A percentile compares a stretch with the other conserved stretches of the same genome.
Conservation (phyloP, 2,888 invertebrate species). For the Nysson spinosus region DNA sequence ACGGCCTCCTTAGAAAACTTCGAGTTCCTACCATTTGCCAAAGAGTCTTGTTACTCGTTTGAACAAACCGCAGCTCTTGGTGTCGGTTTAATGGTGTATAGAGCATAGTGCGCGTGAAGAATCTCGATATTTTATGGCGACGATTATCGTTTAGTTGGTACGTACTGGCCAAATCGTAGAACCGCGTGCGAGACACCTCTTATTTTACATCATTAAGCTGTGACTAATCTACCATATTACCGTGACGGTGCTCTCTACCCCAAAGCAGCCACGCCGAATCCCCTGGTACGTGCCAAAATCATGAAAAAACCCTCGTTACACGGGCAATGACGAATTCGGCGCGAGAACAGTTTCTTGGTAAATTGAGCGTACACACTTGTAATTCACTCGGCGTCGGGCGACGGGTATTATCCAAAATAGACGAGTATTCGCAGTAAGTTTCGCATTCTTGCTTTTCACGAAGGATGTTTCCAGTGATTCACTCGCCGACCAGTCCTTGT, state of each 20-base stretch:
- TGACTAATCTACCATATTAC: slow-evolving; percentile 57
- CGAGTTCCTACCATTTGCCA: slow-evolving; percentile 25
- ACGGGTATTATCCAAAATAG: too few species aligned
- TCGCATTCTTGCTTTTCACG: too few species aligned
- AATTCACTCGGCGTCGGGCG: background rate
- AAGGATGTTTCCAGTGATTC: too few species aligned
- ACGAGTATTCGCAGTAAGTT: too few species aligned
- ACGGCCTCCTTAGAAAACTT: slow-evolving; percentile 13
- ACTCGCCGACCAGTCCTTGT: too few species aligned
- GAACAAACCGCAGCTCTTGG: slow-evolving; percentile 47
- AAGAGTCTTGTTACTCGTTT: slow-evolving; percentile 45
- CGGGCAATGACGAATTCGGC: slow-evolving; percentile 29
- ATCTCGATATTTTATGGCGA: slow-evolving; percentile 58
- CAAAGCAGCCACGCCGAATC: slow-evolving; percentile 25
- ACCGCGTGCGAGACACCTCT: slow-evolving; percentile 35
- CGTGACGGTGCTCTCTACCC: slow-evolving; percentile 46
- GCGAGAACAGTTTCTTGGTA: slow-evolving; percentile 35
- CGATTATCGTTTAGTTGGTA: slow-evolving; percentile 53
- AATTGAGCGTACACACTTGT: slow-evolving; percentile 3
- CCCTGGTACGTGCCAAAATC: slow-evolving; percentile 34
- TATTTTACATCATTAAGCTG: slow-evolving; percentile 59
- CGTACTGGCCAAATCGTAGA: slow-evolving; percentile 46
- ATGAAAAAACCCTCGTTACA: slow-evolving; percentile 42
- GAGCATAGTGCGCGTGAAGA: slow-evolving; percentile 54
- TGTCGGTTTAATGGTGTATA: slow-evolving; percentile 52